A percentile compares a stretch with the other conserved stretches of the same genome.
Evolutionary conservation across 1,140 invertebrate species (phyloP).

Genomic region (Radopholus similis): DNA sequence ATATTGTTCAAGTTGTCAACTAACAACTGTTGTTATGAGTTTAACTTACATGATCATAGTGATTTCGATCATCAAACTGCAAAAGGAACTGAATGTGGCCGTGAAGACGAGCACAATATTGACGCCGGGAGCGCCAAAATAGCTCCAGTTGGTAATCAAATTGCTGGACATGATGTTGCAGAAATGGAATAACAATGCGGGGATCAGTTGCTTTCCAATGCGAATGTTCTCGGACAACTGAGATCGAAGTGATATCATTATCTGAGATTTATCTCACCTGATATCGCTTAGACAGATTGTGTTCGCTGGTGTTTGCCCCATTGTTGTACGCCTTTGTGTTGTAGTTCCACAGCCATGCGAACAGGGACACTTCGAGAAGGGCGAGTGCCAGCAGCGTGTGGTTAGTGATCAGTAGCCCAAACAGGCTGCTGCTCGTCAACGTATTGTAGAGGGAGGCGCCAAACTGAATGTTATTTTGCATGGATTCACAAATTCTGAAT

Average conservation of each 20-base stretch:
- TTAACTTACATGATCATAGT: background rate
- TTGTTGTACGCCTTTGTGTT: background rate
- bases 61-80: conserved; percentile 2
- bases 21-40: background rate
- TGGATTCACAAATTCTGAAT: conserved; percentile 6
- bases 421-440: background rate
- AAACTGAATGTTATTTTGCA: background rate
- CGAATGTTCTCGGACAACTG: conserved; percentile 8
- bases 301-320: background rate
- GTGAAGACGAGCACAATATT: background rate
- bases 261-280: background rate
- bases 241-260: background rate
- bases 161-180: background rate
- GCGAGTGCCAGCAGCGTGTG: background rate
- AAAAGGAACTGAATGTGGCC: background rate
- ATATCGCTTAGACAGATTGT: conserved; percentile 14
- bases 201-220: conserved; percentile 3
- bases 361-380: background rate
- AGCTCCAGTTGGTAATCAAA: background rate
- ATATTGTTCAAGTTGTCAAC: background rate
- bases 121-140: background rate
- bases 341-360: background rate
- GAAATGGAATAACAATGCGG: background rate
- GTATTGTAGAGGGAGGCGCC: background rate
- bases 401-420: background rate